Base-by-base conservation (phyloP, 2,888 invertebrate genomes). In the Zootermopsis nevadensis region DNA sequence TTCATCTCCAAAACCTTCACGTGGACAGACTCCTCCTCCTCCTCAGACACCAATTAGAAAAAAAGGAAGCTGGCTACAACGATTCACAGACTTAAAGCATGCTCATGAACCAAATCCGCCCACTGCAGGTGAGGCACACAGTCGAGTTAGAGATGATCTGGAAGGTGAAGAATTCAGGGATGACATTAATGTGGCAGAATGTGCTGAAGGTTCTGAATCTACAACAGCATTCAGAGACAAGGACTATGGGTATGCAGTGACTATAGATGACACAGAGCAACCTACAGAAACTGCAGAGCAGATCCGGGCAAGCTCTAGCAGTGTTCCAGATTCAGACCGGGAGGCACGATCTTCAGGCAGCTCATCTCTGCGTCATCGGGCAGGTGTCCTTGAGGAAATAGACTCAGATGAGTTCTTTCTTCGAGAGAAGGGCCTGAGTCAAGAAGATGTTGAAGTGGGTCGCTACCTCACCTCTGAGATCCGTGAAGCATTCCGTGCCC, bases 351-450 rank as follows among this genome's bases (percentile, higher is more conserved):
- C 93, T 0, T 93, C 93, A 1, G 92, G 92, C 2, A 93, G 93
- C 85, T 93, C 93, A 0, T 89, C 90, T 42, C 92, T 91, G 74
- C 87, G 90, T 48, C 89, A 91, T 35, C 90, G 93, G 80, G 92
- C 91, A 80, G 94, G 94, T 0, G 94, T 95, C 4, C 92, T 97
- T 87, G 96, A 96, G 90, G 96, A 96, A 90, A 95, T 96, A 86
- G 94, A 96, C 88, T 95, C 95, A 72, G 96, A 97, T 89, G 96
- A 97, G 90, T 97, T 96, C 91, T 96, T 96, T 89, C 91, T 96
- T 85, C 92, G 96, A 86, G 94, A 95, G 89, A 94, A 95, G 88
- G 96, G 95, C 85, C 94, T 96, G 87, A 95, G 96, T 85, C 94
- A 94, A 87, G 96, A 96, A 89, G 94, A 96, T 90, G 95, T 96